Conservation (phyloP, 2,113 vertebrate species). For the Salvelinus alpinus region DNA sequence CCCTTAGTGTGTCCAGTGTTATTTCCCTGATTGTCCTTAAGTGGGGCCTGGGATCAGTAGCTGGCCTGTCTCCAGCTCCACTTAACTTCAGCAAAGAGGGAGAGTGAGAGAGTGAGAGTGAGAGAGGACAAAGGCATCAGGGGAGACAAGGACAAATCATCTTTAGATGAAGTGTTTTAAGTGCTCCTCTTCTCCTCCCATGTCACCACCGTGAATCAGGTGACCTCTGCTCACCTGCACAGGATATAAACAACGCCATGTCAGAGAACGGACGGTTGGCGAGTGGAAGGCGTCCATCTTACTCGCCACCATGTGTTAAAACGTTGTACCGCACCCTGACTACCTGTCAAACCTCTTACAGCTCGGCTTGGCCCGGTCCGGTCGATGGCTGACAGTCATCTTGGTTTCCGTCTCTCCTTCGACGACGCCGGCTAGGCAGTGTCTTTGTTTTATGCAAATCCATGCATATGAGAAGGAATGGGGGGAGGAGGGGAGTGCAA, state of each 20-base stretch:
- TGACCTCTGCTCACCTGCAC: constrained; percentile 59
- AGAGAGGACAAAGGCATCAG: constrained; percentile 66
- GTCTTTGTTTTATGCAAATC: constrained; percentile 75
- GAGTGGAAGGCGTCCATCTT: constrained; percentile 61
- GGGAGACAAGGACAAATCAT: constrained; percentile 78
- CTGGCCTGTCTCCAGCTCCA: constrained; percentile 70
- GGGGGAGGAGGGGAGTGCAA: constrained; percentile 14
- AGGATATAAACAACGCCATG: constrained; percentile 64
- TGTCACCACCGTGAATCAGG: constrained; percentile 67
- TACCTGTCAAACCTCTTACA: constrained; percentile 55
- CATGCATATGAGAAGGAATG: constrained; percentile 55
- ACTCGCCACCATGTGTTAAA: constrained; percentile 27
- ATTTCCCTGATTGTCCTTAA: constrained; percentile 68
- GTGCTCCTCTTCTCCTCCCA: constrained; percentile 63
- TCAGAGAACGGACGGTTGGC: constrained; percentile 41
- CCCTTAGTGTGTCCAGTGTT: constrained; percentile 37
- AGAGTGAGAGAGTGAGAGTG: constrained; percentile 22
- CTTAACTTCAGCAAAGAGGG: constrained; percentile 57
- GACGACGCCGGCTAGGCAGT: constrained; percentile 39
- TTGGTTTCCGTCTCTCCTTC: constrained; percentile 34
- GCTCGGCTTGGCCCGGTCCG: constrained; percentile 39
- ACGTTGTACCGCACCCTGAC: constrained; percentile 8
- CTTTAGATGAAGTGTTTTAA: constrained; percentile 77
- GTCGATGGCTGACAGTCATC: constrained; percentile 22
- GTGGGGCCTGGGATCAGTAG: constrained; percentile 58